phyloP scores from a whole-genome alignment of 1,140 invertebrate species.

The Ganaspis sp. region DNA sequence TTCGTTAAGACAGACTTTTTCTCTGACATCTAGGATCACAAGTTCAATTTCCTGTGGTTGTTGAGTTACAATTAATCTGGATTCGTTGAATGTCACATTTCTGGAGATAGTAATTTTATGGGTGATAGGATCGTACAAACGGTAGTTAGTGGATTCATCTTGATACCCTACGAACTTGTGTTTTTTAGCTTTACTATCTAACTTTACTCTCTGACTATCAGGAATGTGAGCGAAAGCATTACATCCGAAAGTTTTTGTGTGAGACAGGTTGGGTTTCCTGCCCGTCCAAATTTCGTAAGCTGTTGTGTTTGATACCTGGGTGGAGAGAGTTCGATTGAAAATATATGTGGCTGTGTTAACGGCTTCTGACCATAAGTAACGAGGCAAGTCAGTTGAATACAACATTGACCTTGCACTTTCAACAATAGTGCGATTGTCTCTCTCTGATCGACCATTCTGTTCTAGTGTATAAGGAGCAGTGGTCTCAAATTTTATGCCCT shows the following conservation, averaged over 20 bases:
- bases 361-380: not conserved
- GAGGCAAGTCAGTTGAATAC: not conserved
- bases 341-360: not conserved
- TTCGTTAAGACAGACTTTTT: not conserved
- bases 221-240: not conserved
- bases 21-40: not conserved
- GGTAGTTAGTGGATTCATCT: conserved; percentile 54
- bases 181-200: not conserved
- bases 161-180: conserved; percentile 34
- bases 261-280: not conserved
- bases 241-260: not conserved
- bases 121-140: conserved; percentile 55
- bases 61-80: not conserved
- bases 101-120: conserved; percentile 56
- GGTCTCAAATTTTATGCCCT: conserved; percentile 5
- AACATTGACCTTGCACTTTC: not conserved
- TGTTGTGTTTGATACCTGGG: not conserved
- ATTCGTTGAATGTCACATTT: conserved; percentile 61
- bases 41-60: not conserved
- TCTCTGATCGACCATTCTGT: not conserved
- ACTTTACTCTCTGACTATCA: not conserved
- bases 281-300: not conserved
- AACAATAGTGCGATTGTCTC: not conserved
- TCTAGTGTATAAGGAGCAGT: not conserved
- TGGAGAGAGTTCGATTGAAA: not conserved